Percentiles rank a stretch among this genome's conserved stretches.
Conservation (phyloP, 2,113 vertebrate genomes). For the Prunella himalayana region DNA sequence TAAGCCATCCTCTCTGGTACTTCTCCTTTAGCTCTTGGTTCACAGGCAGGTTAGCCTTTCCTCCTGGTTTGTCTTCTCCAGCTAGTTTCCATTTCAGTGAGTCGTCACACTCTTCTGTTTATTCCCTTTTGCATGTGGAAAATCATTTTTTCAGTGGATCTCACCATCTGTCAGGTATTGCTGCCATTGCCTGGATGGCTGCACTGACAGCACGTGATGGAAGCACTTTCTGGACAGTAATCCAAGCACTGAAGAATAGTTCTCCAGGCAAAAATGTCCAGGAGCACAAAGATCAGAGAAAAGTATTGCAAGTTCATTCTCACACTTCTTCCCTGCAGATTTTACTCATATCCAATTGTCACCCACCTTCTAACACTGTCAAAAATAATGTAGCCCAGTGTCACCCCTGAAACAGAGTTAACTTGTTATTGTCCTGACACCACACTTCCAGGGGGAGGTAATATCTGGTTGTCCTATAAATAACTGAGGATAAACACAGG, state of each 20-base stretch:
- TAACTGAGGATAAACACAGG: background rate
- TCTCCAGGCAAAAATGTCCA: background rate
- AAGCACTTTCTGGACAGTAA: background rate
- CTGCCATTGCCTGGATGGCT: background rate
- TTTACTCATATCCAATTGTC: background rate
- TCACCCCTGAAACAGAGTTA: background rate
- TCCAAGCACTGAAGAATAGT: background rate
- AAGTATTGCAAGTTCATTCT: background rate
- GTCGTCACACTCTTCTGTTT: background rate
- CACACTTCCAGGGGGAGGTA: background rate
- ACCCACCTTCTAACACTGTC: background rate
- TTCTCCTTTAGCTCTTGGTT: background rate
- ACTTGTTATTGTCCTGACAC: background rate
- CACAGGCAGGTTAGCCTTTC: background rate
- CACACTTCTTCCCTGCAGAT: background rate
- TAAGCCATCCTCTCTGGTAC: background rate
- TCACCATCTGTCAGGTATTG: background rate
- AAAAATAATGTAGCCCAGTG: background rate
- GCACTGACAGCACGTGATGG: accelerated
- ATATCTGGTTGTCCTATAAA: background rate
- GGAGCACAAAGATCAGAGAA: background rate
- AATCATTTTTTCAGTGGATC: background rate
- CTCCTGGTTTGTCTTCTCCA: background rate
- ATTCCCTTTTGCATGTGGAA: background rate
- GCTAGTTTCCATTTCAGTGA: background rate